Percentiles rank a stretch among this genome's conserved stretches.
Evolutionary conservation across 2,888 invertebrate species (phyloP).

Genomic region (Acanthoscelides obtectus): DNA sequence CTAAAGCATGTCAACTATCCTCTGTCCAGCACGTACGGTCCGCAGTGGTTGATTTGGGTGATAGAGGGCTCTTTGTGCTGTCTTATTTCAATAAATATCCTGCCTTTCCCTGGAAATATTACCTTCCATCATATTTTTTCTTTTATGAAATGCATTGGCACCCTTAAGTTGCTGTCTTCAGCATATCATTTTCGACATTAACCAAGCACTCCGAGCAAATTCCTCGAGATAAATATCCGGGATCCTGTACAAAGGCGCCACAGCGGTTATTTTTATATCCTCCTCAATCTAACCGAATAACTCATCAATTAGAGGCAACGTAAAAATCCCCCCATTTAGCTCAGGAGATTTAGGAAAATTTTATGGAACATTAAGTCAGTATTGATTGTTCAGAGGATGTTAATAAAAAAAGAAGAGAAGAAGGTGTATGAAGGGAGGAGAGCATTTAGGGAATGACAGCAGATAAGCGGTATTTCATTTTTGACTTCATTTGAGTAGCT

Average conservation of each 20-base stretch:
- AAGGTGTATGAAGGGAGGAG: too few species aligned
- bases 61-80: too few species aligned
- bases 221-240: neutral
- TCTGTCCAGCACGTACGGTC: too few species aligned
- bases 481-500: too few species aligned
- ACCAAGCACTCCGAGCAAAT: neutral
- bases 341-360: neutral
- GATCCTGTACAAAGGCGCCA: neutral
- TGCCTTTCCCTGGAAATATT: neutral
- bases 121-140: neutral
- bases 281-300: neutral
- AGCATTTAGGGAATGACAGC: too few species aligned
- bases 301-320: neutral
- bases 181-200: neutral
- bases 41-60: too few species aligned
- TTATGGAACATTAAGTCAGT: neutral
- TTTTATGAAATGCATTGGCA: too few species aligned
- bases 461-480: too few species aligned
- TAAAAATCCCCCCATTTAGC: neutral
- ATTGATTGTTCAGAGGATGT: too few species aligned
- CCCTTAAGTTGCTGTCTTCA: neutral
- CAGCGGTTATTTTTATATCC: neutral
- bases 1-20: too few species aligned
- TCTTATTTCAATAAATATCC: too few species aligned
- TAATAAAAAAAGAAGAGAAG: too few species aligned